Percentiles rank a stretch among this genome's conserved stretches.
phyloP scores from a whole-genome alignment of 2,888 invertebrate genomes.

The Acronicta leporina region DNA sequence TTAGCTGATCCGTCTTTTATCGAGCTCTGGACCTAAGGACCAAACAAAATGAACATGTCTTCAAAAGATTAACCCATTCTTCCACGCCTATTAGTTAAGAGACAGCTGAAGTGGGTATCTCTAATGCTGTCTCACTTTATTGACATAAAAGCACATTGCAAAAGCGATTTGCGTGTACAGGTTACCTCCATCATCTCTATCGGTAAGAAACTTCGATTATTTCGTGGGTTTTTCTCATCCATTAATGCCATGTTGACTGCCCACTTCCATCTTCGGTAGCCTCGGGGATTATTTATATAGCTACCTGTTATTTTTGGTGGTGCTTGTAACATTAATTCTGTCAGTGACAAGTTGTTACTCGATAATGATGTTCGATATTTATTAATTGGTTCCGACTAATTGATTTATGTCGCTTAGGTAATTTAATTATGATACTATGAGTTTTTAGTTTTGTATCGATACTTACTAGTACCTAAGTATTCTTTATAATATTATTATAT shows the following conservation, averaged over 20 bases:
- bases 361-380: conserved; percentile 27
- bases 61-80: conserved; percentile 20
- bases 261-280: conserved; percentile 49
- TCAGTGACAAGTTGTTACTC: conserved; percentile 30
- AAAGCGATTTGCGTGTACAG: conserved; percentile 38
- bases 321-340: conserved; percentile 35
- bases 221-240: conserved; percentile 55
- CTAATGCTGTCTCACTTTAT: no score
- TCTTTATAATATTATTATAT: no score
- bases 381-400: conserved; percentile 31
- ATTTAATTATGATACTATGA: conserved; percentile 1
- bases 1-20: conserved; percentile 23
- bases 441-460: no score
- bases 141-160: no score
- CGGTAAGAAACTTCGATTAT: conserved; percentile 57
- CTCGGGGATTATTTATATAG: conserved; percentile 41
- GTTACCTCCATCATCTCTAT: conserved; percentile 37
- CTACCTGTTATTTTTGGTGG: conserved; percentile 36
- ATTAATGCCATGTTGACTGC: conserved; percentile 57
- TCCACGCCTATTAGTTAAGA: no score
- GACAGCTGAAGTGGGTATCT: no score
- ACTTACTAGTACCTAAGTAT: no score
- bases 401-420: conserved; percentile 16
- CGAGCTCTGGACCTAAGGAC: conserved; percentile 2
- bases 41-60: conserved; percentile 35